phyloP scores from a whole-genome alignment of 2,888 invertebrate species.

The Morpho deidamia region DNA sequence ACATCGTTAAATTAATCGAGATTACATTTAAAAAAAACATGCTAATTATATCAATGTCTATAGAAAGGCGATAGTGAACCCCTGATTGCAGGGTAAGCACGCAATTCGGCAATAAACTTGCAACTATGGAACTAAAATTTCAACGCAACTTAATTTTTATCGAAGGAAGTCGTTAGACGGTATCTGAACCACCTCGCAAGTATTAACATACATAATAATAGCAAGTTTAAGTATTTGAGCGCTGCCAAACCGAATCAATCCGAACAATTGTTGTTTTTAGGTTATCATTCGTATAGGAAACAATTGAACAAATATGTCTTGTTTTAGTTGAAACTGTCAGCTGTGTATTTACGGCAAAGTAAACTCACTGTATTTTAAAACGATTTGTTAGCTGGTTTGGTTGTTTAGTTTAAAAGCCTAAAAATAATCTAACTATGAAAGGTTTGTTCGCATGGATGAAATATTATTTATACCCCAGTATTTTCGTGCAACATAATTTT shows the following conservation, averaged over 20 bases:
- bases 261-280: slow-evolving; percentile 64
- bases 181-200: slow-evolving; percentile 71
- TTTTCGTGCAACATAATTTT: background rate
- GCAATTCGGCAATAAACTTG: slow-evolving; percentile 73
- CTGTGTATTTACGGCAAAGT: background rate
- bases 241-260: slow-evolving; percentile 61
- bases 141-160: slow-evolving; percentile 77
- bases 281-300: slow-evolving; percentile 56
- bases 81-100: slow-evolving; percentile 63
- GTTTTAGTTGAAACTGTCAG: background rate
- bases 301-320: slow-evolving; percentile 42
- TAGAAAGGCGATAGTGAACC: slow-evolving; percentile 65
- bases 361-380: background rate
- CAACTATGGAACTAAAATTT: slow-evolving; percentile 75
- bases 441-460: background rate
- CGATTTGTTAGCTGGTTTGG: background rate
- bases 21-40: slow-evolving; percentile 26
- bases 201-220: slow-evolving; percentile 77
- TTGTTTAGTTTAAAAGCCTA: background rate
- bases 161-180: slow-evolving; percentile 75
- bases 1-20: no score
- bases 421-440: background rate
- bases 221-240: slow-evolving; percentile 70
- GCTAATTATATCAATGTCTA: slow-evolving; percentile 74
- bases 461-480: background rate